Evolutionary conservation across 2,113 vertebrate species (phyloP), one percentile per base, ranked within the genome.

Genomic region (Nymphicus hollandicus): DNA sequence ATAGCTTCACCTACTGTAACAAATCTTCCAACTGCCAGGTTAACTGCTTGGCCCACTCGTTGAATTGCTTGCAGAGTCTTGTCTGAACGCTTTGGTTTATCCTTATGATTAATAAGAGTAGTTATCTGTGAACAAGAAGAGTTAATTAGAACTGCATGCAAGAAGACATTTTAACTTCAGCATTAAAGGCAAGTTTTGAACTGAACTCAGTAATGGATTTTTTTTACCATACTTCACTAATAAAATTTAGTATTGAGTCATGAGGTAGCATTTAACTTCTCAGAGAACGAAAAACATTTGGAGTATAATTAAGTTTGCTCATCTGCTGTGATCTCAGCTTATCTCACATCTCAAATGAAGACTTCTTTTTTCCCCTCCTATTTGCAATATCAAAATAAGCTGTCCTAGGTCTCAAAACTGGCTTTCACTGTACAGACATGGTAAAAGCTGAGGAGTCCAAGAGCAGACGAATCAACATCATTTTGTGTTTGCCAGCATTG

Each of bases 61-160:
- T 99, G 99, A 95, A 99, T 98, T 82, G 99, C 99, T 90, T 98
- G 98, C 93, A 99, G 97, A 60, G 99, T 99, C 97, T 98, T 99
- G 97, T 99, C 99, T 0, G 99, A 99, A 96, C 99, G 99, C 98
- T 99, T 99, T 90, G 98, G 99, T 97, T 99, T 99, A 95, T 99
- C 99, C 97, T 99, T 99, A 83, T 99, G 99, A 96, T 99, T 99
- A 96, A 99, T 99, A 92, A 99, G 98, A 16, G 99, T 99, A 69
- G 99, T 99, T 94, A 99, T 99, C 99, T 99, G 97, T 71, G 98
- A 98, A 84, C 37, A 87, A 89, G 84, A 69, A 90, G 81, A 96
- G 63, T 68, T 89, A 88, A 66, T 81, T 96, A 95, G 82, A 92
- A 81, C 39, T 55, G 71, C 72, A 82, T 18, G 17, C 58, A 81